A percentile compares a stretch with the other conserved stretches of the same genome.
phyloP scores from a whole-genome alignment of 2,797 vertebrate genomes.

The Xiphophorus birchmanni region DNA sequence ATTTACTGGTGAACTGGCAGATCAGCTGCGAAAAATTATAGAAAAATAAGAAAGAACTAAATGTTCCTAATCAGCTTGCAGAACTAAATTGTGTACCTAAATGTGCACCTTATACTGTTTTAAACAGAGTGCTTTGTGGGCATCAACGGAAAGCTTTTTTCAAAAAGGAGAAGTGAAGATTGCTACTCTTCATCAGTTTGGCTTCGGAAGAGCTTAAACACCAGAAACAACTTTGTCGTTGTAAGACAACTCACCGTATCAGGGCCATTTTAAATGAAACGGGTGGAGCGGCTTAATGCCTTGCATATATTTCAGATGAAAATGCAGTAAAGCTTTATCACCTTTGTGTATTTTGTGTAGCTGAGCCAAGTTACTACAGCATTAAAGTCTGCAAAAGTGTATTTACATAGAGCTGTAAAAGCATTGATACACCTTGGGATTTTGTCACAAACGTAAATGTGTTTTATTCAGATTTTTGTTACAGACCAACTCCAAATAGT shows the following conservation, averaged over 20 bases:
- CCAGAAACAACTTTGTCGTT: slow-evolving; percentile 20
- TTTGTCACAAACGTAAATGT: background rate
- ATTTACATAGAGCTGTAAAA: background rate
- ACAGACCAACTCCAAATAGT: background rate
- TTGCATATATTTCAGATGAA: background rate
- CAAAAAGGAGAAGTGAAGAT: slow-evolving; percentile 46
- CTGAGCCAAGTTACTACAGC: slow-evolving; percentile 12
- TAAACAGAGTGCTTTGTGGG: slow-evolving; percentile 15
- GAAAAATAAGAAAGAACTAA: background rate
- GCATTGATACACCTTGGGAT: background rate
- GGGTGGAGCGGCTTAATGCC: background rate
- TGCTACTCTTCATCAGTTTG: slow-evolving; percentile 65
- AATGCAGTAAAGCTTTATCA: slow-evolving; percentile 13
- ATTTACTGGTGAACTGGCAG: background rate
- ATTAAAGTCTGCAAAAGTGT: slow-evolving; percentile 4
- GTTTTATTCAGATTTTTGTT: background rate
- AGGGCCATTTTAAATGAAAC: background rate
- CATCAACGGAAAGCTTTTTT: slow-evolving; percentile 44
- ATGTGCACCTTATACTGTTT: background rate
- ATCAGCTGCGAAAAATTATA: background rate
- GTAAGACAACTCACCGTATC: background rate
- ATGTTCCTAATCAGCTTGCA: background rate
- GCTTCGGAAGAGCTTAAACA: slow-evolving; percentile 58
- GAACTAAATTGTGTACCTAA: background rate
- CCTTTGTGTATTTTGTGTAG: slow-evolving; percentile 9